Percentiles rank a stretch among this genome's conserved stretches.
Conservation (phyloP, 2,888 invertebrate species). For the Orthonychiurus folsomi region DNA sequence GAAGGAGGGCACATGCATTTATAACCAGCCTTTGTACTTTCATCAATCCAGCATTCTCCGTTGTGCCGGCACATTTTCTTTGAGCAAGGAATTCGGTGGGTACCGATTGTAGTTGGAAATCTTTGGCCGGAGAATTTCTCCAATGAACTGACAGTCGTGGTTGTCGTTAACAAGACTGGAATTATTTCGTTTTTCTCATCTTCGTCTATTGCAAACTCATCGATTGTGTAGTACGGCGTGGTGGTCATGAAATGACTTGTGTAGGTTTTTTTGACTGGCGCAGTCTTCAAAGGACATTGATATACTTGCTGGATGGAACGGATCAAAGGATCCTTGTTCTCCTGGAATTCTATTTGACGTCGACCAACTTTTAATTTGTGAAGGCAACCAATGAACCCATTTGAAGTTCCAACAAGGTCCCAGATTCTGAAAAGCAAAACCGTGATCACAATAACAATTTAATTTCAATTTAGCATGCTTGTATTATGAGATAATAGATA, state of each 20-base stretch:
- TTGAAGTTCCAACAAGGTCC: conserved; percentile 44
- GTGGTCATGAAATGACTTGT: conserved; percentile 14
- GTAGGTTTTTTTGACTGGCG: neutral
- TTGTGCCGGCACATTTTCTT: conserved; percentile 63
- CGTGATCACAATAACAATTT: neutral
- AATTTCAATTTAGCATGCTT: too few relatives aligned
- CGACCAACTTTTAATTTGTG: conserved; percentile 69
- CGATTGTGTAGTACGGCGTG: conserved; percentile 33
- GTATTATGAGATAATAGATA: neutral
- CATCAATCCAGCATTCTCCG: conserved; percentile 51
- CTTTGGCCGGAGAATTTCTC: too few relatives aligned
- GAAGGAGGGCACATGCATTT: conserved; percentile 52
- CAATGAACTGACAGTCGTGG: too few relatives aligned
- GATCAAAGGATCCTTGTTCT: conserved; percentile 48
- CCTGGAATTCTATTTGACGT: conserved; percentile 56
- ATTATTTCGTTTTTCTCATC: conserved; percentile 19
- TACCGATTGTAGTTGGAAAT: neutral
- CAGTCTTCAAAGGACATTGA: conserved; percentile 30
- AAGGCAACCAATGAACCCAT: conserved; percentile 76
- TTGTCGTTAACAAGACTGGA: neutral
- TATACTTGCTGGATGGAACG: conserved; percentile 30
- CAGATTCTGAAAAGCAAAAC: conserved; percentile 24
- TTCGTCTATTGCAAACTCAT: conserved; percentile 13
- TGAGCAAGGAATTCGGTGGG: conserved; percentile 58
- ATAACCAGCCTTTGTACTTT: conserved; percentile 44